Conservation (phyloP, 2,888 invertebrate species). For the Acanthosepion lycidas region DNA sequence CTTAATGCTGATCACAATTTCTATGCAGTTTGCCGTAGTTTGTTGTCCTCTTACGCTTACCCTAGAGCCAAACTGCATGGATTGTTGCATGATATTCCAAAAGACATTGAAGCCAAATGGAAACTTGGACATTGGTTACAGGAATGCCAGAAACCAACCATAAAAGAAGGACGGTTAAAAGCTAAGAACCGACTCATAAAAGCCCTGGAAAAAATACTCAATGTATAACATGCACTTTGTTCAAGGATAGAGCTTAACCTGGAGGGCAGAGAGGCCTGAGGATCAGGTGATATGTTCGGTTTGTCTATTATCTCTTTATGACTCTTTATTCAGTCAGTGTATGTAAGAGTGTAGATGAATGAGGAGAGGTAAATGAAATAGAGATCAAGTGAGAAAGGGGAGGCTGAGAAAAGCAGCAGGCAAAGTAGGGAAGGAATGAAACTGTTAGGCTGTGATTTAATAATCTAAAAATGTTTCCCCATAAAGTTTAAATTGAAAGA, state of each 20-base stretch:
- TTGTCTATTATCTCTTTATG: neutral
- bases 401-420: no score
- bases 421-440: no score
- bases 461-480: no score
- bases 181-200: conserved; percentile 60
- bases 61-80: conserved; percentile 61
- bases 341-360: no score
- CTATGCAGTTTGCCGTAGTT: conserved; percentile 81
- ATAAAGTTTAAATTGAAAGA: no score
- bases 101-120: conserved; percentile 65
- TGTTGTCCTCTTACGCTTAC: conserved; percentile 69
- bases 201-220: neutral
- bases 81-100: conserved; percentile 73
- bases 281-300: neutral
- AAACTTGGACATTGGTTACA: conserved; percentile 67
- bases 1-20: conserved; percentile 87
- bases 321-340: neutral
- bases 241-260: neutral
- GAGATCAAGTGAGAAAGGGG: no score
- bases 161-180: conserved; percentile 63
- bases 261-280: neutral
- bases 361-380: no score
- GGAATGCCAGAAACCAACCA: conserved; percentile 70
- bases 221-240: neutral
- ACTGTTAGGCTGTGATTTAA: no score